Evolutionary conservation across 2,797 vertebrate genomes (phyloP).

Genomic region (Semotilus atromaculatus): DNA sequence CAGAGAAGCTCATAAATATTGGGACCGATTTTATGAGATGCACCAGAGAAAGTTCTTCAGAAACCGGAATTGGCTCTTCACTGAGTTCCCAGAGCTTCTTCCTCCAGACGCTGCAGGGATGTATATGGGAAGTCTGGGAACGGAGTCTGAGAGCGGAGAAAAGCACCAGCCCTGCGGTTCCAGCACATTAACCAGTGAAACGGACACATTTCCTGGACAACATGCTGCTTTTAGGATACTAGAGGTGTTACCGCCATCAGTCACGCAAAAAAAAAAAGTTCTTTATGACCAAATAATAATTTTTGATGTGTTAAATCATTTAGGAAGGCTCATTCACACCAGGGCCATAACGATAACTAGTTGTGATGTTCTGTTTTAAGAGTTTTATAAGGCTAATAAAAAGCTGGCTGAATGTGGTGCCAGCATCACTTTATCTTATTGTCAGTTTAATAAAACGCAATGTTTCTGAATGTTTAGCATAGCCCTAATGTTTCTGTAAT

Average conservation of each 20-base stretch:
- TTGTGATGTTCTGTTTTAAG: too few relatives aligned
- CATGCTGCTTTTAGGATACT: constrained; percentile 85
- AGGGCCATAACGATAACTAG: too few relatives aligned
- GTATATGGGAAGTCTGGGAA: background rate
- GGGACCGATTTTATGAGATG: constrained; percentile 89
- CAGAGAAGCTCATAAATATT: constrained; percentile 84
- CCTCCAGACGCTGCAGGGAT: constrained; percentile 62
- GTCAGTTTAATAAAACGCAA: too few relatives aligned
- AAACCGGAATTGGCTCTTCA: constrained; percentile 87
- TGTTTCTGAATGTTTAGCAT: too few relatives aligned
- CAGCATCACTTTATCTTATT: background rate
- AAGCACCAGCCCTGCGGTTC: constrained; percentile 46
- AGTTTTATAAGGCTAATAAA: too few relatives aligned
- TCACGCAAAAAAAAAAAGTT: background rate
- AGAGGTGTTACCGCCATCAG: constrained; percentile 77
- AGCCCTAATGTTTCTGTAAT: too few relatives aligned
- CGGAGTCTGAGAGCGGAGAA: constrained; percentile 24
- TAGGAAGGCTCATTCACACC: background rate
- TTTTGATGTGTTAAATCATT: background rate
- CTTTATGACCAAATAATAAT: background rate
- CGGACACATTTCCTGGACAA: constrained; percentile 80
- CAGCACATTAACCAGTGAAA: constrained; percentile 39
- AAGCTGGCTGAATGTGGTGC: background rate
- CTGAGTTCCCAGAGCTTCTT: constrained; percentile 93
- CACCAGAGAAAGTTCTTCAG: constrained; percentile 94